phyloP scores from a whole-genome alignment of 2,113 vertebrate species.

The Colaptes auratus region DNA sequence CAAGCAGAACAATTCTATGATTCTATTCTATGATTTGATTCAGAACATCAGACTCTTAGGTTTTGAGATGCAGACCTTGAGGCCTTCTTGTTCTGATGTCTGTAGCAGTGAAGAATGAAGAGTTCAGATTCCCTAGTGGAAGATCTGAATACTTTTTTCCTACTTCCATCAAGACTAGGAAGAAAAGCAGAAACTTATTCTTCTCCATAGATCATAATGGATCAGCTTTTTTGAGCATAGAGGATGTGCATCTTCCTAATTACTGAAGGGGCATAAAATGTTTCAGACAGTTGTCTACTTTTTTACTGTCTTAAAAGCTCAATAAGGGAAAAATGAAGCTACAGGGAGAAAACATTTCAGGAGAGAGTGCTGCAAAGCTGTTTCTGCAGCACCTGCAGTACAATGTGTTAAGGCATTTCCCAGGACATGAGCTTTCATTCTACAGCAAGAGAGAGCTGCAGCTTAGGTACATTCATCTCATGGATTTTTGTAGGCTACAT shows the following conservation, averaged over 20 bases:
- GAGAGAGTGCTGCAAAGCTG: neutral
- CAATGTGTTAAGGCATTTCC: neutral
- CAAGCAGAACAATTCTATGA: too few species aligned
- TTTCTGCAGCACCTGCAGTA: neutral
- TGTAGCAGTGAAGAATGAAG: neutral
- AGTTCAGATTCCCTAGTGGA: neutral
- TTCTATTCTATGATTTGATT: neutral
- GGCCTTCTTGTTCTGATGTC: neutral
- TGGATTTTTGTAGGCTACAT: neutral
- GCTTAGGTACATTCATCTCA: neutral
- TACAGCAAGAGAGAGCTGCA: neutral
- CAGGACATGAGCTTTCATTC: neutral
- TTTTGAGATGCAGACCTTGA: neutral
- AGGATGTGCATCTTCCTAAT: neutral
- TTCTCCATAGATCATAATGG: neutral
- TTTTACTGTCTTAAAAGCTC: neutral
- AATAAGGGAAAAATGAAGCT: neutral
- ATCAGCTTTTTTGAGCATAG: neutral
- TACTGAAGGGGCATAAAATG: neutral
- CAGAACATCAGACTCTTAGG: neutral
- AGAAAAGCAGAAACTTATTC: neutral
- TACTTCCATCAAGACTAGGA: neutral
- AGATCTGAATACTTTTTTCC: neutral
- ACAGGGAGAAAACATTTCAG: neutral
- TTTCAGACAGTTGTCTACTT: neutral